Evolutionary conservation across 2,888 invertebrate species (phyloP).

Genomic region (Saturnia pavonia): DNA sequence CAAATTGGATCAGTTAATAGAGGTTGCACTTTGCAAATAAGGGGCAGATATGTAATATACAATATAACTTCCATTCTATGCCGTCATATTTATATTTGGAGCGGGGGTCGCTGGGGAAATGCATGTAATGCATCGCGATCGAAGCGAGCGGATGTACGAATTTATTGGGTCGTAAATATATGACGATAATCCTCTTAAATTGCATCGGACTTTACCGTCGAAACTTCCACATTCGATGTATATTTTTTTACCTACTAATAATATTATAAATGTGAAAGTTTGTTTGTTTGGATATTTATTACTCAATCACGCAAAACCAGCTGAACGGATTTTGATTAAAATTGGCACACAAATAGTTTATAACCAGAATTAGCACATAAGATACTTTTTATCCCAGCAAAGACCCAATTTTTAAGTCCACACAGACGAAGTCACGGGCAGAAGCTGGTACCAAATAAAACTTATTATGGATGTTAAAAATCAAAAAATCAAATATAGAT

Average conservation of each 20-base stretch:
- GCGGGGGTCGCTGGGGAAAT: constrained; percentile 41
- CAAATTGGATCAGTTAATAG: neutral
- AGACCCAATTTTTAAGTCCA: too few relatives aligned
- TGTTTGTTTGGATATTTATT: too few relatives aligned
- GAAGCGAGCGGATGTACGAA: constrained; percentile 43
- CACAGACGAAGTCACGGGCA: too few relatives aligned
- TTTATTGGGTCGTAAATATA: constrained; percentile 63
- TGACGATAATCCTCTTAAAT: constrained; percentile 53
- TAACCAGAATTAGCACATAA: too few relatives aligned
- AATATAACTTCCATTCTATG: neutral
- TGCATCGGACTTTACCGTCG: constrained; percentile 28
- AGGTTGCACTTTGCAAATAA: neutral
- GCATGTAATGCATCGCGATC: constrained; percentile 45
- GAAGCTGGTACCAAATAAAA: too few relatives aligned
- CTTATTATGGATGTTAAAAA: too few relatives aligned
- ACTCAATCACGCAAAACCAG: too few relatives aligned
- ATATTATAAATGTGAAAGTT: neutral
- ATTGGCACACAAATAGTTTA: too few relatives aligned
- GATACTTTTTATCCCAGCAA: too few relatives aligned
- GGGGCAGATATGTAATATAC: neutral
- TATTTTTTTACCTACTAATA: neutral
- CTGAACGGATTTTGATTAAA: too few relatives aligned
- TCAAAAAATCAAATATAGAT: too few relatives aligned
- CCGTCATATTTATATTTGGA: neutral
- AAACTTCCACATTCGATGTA: neutral